phyloP scores from a whole-genome alignment of 2,888 invertebrate species.

The Mesorhabditis spiculigera region DNA sequence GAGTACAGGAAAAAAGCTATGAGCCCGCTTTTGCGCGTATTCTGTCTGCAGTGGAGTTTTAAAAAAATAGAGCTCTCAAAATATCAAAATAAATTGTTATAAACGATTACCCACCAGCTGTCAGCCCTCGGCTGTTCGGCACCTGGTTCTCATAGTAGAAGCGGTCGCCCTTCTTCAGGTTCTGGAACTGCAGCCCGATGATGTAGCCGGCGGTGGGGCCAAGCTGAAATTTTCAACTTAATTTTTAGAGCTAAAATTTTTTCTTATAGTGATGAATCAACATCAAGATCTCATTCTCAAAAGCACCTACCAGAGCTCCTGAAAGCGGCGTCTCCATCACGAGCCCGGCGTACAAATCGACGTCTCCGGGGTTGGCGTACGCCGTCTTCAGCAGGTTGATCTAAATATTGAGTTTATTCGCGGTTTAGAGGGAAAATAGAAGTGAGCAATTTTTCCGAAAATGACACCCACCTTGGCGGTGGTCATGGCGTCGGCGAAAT shows the following conservation, averaged over 20 bases:
- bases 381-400: conserved; percentile 18
- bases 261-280: no score
- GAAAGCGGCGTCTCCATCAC: conserved; percentile 35
- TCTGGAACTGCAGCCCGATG: conserved; percentile 34
- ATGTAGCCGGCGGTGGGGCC: conserved; percentile 36
- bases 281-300: no score
- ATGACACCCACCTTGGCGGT: conserved; percentile 19
- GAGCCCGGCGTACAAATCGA: conserved; percentile 36
- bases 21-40: no score
- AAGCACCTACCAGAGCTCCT: conserved; percentile 17
- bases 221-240: conserved; percentile 23
- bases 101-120: background rate
- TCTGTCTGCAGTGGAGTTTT: no score
- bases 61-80: no score
- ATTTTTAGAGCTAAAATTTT: no score
- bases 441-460: no score
- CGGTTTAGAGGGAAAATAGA: conserved; percentile 5
- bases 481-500: conserved; percentile 24
- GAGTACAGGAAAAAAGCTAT: no score
- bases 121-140: conserved; percentile 16
- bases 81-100: background rate
- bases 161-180: conserved; percentile 32
- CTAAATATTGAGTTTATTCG: background rate
- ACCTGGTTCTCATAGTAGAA: conserved; percentile 34
- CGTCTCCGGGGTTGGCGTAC: conserved; percentile 32